Base-by-base conservation (phyloP, 2,797 vertebrate genomes). In the Darevskia nairensis region DNA sequence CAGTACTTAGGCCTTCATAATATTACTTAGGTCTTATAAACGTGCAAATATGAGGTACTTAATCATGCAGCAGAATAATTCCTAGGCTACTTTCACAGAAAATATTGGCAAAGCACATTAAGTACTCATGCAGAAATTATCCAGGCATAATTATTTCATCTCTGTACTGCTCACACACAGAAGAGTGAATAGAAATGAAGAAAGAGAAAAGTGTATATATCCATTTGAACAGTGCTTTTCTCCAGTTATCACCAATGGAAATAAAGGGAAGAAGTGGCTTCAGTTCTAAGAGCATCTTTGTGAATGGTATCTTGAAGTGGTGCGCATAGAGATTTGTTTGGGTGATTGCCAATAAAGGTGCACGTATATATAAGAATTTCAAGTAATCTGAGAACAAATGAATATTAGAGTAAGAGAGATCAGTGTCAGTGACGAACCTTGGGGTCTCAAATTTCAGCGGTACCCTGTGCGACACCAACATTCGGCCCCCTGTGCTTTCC, bases 71-170 rank as follows among this genome's bases (percentile, higher is more conserved):
- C 72, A 68, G 55, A 83, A 29, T 71, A 84, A 71, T 79, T n/a
- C 59, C 50, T 84, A 41, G 64, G 32, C 74, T 69, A 27, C 66
- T 79, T 88, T 88, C 50, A 32, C 17, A 84, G 66, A 78, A n/a
- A 71, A 79, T 78, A 72, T 44, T 88, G 27, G 50, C 50, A 71
- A 84, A 79, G 27, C 29, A 71, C 29, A 44, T 61, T 59, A 78
- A 83, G 17, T 83, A 17, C 61, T 41, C 74, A 59, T 69, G 41
- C 32, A 78, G 46, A 75, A 84, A 78, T 71, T 35, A 78, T 79
- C 19, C 75, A 84, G 69, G 17, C 50, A 41, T 71, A 78, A 84
- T n/a, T 87, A 64, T 15, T 80, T 66, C 72, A 77, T 69, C 75
- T 32, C 29, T 88, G 8, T 32, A n/a, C 59, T 71, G 5, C 32